Percentiles rank a stretch among this genome's conserved stretches.
Conservation (phyloP, 2,113 vertebrate species). For the Atlantisia rogersi region DNA sequence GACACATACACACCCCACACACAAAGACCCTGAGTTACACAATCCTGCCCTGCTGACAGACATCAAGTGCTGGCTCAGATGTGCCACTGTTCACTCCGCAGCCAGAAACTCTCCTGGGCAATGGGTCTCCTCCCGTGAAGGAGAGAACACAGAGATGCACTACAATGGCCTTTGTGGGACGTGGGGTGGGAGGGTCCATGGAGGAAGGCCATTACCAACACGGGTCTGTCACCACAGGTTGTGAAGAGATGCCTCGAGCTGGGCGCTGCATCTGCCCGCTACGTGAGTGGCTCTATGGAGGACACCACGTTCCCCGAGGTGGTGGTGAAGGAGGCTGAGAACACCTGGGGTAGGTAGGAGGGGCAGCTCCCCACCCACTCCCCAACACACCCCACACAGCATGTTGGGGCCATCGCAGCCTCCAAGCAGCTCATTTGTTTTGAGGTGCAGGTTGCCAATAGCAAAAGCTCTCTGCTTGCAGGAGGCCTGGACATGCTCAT, state of each 20-base stretch:
- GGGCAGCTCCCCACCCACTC: neutral
- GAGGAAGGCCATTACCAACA: fast-evolving
- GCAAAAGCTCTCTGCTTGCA: constrained; percentile 14
- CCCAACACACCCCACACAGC: fast-evolving
- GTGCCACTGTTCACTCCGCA: neutral
- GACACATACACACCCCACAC: no score
- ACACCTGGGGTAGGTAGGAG: constrained; percentile 67
- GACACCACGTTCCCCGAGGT: constrained; percentile 46
- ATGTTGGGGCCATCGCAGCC: neutral
- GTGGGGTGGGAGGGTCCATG: fast-evolving
- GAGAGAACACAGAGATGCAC: fast-evolving
- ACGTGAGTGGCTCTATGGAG: constrained; percentile 73
- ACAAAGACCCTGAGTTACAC: no score
- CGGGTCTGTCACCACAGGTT: neutral
- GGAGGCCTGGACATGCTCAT: constrained; percentile 81
- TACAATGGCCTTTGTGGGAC: neutral
- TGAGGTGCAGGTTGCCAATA: fast-evolving
- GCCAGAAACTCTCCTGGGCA: neutral
- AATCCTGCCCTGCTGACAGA: no score
- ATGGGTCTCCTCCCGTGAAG: fast-evolving
- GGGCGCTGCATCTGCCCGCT: constrained; percentile 68
- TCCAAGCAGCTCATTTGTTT: fast-evolving
- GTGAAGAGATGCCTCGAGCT: constrained; percentile 65
- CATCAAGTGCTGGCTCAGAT: neutral
- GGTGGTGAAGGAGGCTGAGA: constrained; percentile 69